phyloP scores from a whole-genome alignment of 2,888 invertebrate genomes.

The Hedychridium roseum region DNA sequence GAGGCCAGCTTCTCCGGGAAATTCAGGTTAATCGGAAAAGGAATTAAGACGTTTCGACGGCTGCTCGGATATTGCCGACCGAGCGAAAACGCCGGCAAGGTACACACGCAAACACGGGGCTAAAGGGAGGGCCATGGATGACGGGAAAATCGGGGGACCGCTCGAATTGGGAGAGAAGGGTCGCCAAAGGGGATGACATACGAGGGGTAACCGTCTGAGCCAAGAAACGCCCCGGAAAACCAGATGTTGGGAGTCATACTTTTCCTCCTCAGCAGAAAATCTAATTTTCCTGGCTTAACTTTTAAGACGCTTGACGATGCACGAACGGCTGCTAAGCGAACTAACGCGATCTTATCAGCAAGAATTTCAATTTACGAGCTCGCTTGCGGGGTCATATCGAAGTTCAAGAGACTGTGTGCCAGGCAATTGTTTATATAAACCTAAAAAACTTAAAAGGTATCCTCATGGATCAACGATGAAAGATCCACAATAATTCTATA shows the following conservation, averaged over 20 bases:
- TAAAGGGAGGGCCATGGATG: constrained; percentile 17
- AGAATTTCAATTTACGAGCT: constrained; percentile 57
- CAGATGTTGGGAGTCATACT: constrained; percentile 30
- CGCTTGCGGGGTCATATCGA: constrained; percentile 14
- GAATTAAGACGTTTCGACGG: constrained; percentile 26
- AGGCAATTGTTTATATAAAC: too few species aligned
- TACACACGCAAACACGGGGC: constrained; percentile 5
- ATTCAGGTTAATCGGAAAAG: constrained; percentile 38
- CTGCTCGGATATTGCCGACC: constrained; percentile 22
- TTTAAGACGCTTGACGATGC: constrained; percentile 53
- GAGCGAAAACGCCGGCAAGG: constrained; percentile 5
- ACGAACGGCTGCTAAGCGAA: constrained; percentile 38
- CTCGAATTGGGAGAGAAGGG: constrained; percentile 7
- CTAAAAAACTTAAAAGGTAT: too few species aligned
- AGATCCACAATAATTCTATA: too few species aligned
- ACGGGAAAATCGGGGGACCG: constrained; percentile 5
- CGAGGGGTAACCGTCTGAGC: too few species aligned
- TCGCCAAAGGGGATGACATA: too few species aligned
- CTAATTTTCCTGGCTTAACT: constrained; percentile 60
- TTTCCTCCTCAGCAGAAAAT: constrained; percentile 54
- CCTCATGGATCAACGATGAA: too few species aligned
- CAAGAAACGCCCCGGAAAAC: too few species aligned
- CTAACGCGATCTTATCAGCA: too few species aligned
- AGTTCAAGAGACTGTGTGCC: background rate
- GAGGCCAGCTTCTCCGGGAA: constrained; percentile 6